These are phyloP conservation scores for Danaus plexippus DNA, from an alignment of 1,140 invertebrate genomes.

Conservation along the genomic window DNA sequence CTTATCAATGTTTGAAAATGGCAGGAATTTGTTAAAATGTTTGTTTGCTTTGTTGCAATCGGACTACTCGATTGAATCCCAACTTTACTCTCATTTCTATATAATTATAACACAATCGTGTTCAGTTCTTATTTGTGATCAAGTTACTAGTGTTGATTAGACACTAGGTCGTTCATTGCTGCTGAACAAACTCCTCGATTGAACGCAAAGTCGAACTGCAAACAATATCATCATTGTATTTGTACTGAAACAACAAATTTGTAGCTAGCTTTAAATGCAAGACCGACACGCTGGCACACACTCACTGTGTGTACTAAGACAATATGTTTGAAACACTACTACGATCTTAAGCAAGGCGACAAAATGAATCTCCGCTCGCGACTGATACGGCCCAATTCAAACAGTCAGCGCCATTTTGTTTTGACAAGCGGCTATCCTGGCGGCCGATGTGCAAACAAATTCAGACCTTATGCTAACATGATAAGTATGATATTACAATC, in stretches of 20 bases:
- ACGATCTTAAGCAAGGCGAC: conserved; percentile 68
- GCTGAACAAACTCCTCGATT: conserved; percentile 63
- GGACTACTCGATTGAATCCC: no score
- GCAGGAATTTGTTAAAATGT: no score
- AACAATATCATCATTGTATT: conserved; percentile 69
- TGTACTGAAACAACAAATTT: conserved; percentile 71
- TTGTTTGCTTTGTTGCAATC: no score
- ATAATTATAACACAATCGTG: no score
- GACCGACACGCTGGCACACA: conserved; percentile 61
- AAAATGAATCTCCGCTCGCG: conserved; percentile 70
- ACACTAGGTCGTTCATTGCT: conserved; percentile 31
- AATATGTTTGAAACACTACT: conserved; percentile 65
- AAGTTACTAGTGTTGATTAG: conserved; percentile 52
- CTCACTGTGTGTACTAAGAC: conserved; percentile 66
- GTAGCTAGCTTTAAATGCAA: conserved; percentile 69
- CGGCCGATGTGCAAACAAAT: conserved; percentile 27
- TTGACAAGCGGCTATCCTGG: conserved; percentile 61
- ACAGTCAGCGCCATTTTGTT: conserved; percentile 70
- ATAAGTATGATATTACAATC: conserved; percentile 36
- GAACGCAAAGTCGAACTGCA: conserved; percentile 65
- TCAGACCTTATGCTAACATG: conserved; percentile 29
- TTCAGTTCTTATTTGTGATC: conserved; percentile 34
- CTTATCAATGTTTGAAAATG: no score
- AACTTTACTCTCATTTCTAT: no score
- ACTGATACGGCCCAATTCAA: conserved; percentile 71